Evolutionary conservation across 2,888 invertebrate genomes (phyloP).

Genomic region (Noctua janthina): DNA sequence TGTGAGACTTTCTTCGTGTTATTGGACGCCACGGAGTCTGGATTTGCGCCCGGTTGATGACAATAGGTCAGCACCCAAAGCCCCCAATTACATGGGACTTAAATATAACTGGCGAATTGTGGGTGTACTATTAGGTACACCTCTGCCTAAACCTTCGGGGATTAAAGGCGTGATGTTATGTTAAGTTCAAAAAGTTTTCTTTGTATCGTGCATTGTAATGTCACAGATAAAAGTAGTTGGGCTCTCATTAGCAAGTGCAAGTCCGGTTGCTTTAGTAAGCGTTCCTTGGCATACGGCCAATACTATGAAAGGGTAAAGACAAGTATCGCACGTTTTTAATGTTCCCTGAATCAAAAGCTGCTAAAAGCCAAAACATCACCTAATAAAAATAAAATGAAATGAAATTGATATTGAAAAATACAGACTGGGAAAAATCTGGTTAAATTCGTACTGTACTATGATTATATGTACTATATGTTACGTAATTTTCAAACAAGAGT

Average conservation of each 20-base stretch:
- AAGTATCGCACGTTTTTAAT: slow-evolving; percentile 11
- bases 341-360: neutral
- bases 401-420: neutral
- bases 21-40: too few species aligned
- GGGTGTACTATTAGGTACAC: too few species aligned
- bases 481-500: too few species aligned
- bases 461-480: too few species aligned
- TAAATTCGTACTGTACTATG: neutral
- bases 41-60: too few species aligned
- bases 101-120: too few species aligned
- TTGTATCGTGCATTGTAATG: slow-evolving; percentile 1
- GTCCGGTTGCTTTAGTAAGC: slow-evolving; percentile 25
- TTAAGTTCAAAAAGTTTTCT: too few species aligned
- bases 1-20: too few species aligned
- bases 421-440: neutral
- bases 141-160: too few species aligned
- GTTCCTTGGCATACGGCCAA: slow-evolving; percentile 39
- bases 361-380: neutral
- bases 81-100: too few species aligned
- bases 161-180: too few species aligned
- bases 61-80: too few species aligned
- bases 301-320: slow-evolving; percentile 12
- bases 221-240: slow-evolving; percentile 20
- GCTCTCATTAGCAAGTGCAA: slow-evolving; percentile 45
- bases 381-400: neutral